Conservation (phyloP, 1,140 invertebrate species). For the Bilobella aurantiaca region DNA sequence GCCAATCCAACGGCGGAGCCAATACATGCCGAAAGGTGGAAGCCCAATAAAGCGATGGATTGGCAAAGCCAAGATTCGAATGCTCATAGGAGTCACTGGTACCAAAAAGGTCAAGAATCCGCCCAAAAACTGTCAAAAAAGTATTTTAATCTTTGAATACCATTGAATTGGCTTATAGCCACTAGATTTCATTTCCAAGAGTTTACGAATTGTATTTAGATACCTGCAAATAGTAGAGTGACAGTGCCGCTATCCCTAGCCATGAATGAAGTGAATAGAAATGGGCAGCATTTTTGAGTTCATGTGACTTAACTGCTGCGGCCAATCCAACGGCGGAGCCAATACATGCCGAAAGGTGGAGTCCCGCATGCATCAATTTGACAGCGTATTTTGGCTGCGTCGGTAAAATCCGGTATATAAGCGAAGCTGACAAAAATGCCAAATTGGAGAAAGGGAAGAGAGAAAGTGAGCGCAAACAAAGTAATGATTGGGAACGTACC, state of each 20-base stretch:
- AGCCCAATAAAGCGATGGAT: too few species aligned
- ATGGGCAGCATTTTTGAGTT: slow-evolving; percentile 13
- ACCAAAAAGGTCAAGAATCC: slow-evolving; percentile 29
- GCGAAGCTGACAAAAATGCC: slow-evolving; percentile 16
- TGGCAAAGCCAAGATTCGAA: slow-evolving; percentile 21
- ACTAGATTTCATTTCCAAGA: too few species aligned
- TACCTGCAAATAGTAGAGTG: slow-evolving; percentile 32
- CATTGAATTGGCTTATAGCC: too few species aligned
- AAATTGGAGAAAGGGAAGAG: not conserved
- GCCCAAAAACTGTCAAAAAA: slow-evolving; percentile 24
- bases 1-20: slow-evolving; percentile 18
- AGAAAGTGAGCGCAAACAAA: not conserved
- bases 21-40: slow-evolving; percentile 24
- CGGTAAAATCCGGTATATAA: slow-evolving; percentile 31
- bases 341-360: slow-evolving; percentile 24
- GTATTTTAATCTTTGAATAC: too few species aligned
- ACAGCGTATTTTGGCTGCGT: slow-evolving; percentile 24
- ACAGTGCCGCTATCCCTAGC: slow-evolving; percentile 28
- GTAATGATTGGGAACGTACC: slow-evolving; percentile 16
- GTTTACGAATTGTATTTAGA: too few species aligned
- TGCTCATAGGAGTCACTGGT: slow-evolving; percentile 23
- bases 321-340: slow-evolving; percentile 18
- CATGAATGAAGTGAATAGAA: slow-evolving; percentile 32
- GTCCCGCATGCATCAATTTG: slow-evolving; percentile 27
- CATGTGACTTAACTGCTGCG: slow-evolving; percentile 10